Evolutionary conservation across 2,113 vertebrate species (phyloP).

Genomic region (Pedetes capensis): DNA sequence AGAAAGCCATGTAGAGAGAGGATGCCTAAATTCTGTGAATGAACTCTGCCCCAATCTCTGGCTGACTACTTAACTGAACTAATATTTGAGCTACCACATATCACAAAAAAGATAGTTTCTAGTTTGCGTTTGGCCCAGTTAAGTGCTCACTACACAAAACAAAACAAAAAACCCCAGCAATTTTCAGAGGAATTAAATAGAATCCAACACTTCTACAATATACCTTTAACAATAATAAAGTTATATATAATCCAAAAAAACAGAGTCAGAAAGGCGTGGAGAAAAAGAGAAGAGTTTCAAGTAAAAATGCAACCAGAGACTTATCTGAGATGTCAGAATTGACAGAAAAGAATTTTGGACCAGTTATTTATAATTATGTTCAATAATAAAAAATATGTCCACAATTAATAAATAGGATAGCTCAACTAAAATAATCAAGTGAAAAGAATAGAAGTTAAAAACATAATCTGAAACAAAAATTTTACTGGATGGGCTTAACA

Average conservation of each 20-base stretch:
- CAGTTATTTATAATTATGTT: neutral
- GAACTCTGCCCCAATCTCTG: neutral
- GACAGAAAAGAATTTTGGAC: neutral
- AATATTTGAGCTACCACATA: neutral
- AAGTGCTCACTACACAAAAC: neutral
- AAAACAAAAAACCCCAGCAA: neutral
- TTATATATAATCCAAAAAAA: conserved; percentile 1
- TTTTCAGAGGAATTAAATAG: neutral
- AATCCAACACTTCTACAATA: neutral
- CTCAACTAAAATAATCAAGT: neutral
- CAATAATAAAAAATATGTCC: neutral
- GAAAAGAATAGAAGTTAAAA: neutral
- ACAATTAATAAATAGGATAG: neutral
- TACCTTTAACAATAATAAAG: neutral
- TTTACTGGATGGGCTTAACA: no score
- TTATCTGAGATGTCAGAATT: neutral
- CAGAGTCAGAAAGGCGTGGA: neutral
- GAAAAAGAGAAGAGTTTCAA: neutral
- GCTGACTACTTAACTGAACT: neutral
- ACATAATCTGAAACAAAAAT: neutral
- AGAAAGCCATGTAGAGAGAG: neutral
- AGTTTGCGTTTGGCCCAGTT: neutral
- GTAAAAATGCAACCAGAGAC: neutral
- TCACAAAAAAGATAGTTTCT: neutral
- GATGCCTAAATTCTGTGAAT: neutral